phyloP scores from a whole-genome alignment of 2,113 vertebrate genomes.

The Butorides virescens region DNA sequence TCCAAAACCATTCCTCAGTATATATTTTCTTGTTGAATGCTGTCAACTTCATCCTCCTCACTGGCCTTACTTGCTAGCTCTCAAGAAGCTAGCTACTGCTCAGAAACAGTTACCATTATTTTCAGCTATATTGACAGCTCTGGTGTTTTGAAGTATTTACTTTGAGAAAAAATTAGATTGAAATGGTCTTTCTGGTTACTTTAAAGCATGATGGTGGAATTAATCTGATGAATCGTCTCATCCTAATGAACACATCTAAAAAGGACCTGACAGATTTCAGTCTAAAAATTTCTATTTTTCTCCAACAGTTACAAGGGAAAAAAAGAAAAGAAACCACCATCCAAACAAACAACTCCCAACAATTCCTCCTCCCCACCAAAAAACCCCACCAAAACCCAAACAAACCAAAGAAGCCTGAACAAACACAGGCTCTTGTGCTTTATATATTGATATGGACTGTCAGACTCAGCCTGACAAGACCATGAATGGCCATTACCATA shows the following conservation, averaged over 20 bases:
- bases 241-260: background rate
- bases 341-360: background rate
- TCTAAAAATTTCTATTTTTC: background rate
- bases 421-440: background rate
- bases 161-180: background rate
- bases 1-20: background rate
- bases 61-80: background rate
- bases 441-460: background rate
- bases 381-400: rapidly evolving
- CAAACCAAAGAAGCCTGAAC: background rate
- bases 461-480: background rate
- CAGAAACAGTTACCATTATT: background rate
- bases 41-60: background rate
- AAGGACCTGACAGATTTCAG: background rate
- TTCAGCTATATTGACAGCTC: background rate
- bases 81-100: background rate
- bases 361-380: rapidly evolving
- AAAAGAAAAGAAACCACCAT: rapidly evolving
- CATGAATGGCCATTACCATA: background rate
- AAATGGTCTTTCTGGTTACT: background rate
- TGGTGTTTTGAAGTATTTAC: background rate
- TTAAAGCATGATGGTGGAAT: background rate
- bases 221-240: background rate
- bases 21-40: background rate
- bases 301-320: background rate